Percentiles rank a stretch among this genome's conserved stretches.
These are phyloP conservation scores for Poeciliopsis occidentalis DNA, from an alignment of 2,113 vertebrate genomes.

Conservation along the genomic window DNA sequence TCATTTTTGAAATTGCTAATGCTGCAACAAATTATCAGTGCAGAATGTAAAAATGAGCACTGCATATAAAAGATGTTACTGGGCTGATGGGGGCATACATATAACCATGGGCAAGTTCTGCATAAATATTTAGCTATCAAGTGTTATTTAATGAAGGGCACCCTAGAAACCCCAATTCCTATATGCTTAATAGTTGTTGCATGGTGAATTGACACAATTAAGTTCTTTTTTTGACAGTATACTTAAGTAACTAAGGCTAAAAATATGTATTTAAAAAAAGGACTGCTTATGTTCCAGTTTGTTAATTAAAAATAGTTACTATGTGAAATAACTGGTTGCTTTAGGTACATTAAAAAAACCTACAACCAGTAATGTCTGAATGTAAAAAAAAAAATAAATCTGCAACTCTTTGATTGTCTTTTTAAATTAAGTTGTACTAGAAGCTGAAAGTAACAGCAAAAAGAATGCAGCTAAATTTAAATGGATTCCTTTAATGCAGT, in stretches of 20 bases:
- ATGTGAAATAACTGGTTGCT: background rate
- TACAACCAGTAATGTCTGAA: background rate
- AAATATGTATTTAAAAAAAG: constrained; percentile 51
- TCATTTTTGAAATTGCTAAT: no score
- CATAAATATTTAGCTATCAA: no score
- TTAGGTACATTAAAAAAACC: background rate
- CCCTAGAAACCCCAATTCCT: constrained; percentile 52
- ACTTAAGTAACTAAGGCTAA: constrained; percentile 36
- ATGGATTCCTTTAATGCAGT: constrained; percentile 41
- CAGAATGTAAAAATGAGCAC: no score
- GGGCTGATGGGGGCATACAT: no score
- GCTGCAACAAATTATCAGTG: no score
- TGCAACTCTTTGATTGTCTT: background rate
- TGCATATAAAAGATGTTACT: no score
- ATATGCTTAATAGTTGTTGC: constrained; percentile 39
- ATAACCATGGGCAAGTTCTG: no score
- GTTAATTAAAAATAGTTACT: background rate
- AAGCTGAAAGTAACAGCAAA: constrained; percentile 2
- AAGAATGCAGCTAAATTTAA: background rate
- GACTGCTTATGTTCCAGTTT: background rate
- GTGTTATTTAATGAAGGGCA: constrained; percentile 47
- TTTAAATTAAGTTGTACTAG: background rate
- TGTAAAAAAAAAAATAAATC: constrained; percentile 1
- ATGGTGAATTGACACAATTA: constrained; percentile 50
- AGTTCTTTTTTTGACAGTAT: constrained; percentile 45